A percentile compares a stretch with the other conserved stretches of the same genome.
These are phyloP conservation scores for Echinarachnius parma DNA, from an alignment of 53 echinoderm and acorn worm species.

Conservation along the genomic window DNA sequence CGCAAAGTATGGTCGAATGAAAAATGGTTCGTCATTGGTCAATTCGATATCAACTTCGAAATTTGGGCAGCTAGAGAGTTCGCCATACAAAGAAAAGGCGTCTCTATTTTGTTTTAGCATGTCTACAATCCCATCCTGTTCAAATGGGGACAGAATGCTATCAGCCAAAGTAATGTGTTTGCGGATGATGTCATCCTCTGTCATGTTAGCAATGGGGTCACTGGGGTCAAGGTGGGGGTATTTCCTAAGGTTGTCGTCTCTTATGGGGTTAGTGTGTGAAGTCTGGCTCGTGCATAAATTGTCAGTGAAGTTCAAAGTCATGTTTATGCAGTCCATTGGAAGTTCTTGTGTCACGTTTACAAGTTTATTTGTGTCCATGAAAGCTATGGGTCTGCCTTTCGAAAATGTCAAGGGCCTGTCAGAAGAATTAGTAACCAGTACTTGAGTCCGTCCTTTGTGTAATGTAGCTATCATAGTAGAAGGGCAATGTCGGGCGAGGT, in stretches of 20 bases:
- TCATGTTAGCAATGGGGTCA: slow-evolving; percentile 35
- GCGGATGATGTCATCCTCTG: slow-evolving; percentile 21
- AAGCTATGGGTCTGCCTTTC: too few species aligned
- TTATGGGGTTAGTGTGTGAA: not conserved
- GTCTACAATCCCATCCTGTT: slow-evolving; percentile 5
- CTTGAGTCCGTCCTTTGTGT: too few species aligned
- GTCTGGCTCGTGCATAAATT: not conserved
- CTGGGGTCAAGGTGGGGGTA: too few species aligned
- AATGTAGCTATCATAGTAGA: too few species aligned
- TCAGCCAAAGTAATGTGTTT: slow-evolving; percentile 20
- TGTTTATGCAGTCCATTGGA: not conserved
- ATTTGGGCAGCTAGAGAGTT: slow-evolving; percentile 44
- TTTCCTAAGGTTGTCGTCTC: slow-evolving; percentile 15
- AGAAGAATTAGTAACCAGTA: too few species aligned
- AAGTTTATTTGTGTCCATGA: not conserved
- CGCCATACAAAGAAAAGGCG: slow-evolving; percentile 49
- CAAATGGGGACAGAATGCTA: slow-evolving; percentile 11
- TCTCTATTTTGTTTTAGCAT: slow-evolving; percentile 39
- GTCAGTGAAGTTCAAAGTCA: not conserved
- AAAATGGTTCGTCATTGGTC: slow-evolving; percentile 46
- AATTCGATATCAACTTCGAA: slow-evolving; percentile 51
- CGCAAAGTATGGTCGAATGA: slow-evolving; percentile 46
- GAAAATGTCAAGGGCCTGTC: too few species aligned
- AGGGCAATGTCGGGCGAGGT: too few species aligned
- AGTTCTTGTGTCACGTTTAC: not conserved